Evolutionary conservation across 2,113 vertebrate species (phyloP).

Genomic region (Corythornis cristatus): DNA sequence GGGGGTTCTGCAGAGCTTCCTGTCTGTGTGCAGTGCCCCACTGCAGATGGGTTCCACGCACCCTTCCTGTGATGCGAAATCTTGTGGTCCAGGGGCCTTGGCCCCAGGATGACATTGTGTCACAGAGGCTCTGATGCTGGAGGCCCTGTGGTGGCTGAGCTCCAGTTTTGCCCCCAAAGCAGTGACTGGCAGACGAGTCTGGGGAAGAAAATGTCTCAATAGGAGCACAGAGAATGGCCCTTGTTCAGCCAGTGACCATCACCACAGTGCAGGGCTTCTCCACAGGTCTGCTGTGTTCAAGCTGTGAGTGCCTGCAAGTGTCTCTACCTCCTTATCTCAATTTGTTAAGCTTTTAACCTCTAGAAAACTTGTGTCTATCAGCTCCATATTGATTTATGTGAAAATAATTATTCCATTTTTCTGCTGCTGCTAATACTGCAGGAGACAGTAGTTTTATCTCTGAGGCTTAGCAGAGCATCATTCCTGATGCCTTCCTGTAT

Average conservation of each 20-base stretch:
- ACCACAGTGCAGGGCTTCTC: neutral
- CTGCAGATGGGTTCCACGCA: rapidly evolving
- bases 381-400: neutral
- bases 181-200: neutral
- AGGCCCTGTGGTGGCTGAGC: rapidly evolving
- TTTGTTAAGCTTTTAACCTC: neutral
- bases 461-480: neutral
- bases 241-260: rapidly evolving
- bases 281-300: neutral
- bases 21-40: neutral
- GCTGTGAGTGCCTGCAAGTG: neutral
- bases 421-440: neutral
- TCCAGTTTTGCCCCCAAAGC: neutral
- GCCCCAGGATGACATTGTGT: rapidly evolving
- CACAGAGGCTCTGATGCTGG: rapidly evolving
- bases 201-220: neutral
- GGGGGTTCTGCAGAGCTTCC: neutral
- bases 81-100: neutral
- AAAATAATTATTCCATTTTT: neutral
- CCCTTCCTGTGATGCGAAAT: neutral
- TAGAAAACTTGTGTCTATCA: neutral
- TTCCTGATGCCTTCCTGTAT: neutral
- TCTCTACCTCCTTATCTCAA: neutral
- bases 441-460: neutral
- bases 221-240: neutral